A percentile compares a stretch with the other conserved stretches of the same genome.
These are phyloP conservation scores for Gobionotothen gibberifrons DNA, from an alignment of 2,797 vertebrate genomes.

Conservation along the genomic window DNA sequence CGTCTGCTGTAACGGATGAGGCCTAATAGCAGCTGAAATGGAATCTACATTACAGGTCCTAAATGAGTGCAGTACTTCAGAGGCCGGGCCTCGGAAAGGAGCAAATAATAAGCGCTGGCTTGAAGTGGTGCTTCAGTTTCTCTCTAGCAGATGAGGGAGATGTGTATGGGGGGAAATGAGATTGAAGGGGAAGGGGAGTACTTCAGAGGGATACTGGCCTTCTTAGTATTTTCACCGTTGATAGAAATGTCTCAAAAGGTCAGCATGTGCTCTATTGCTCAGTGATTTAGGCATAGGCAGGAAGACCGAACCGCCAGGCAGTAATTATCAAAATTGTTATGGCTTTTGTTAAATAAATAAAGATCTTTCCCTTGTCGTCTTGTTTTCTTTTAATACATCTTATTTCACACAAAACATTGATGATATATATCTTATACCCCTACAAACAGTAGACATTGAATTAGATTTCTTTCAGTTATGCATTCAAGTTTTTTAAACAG, in stretches of 20 bases:
- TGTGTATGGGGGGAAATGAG: slow-evolving; percentile 60
- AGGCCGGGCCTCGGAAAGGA: slow-evolving; percentile 71
- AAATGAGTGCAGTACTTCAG: slow-evolving; percentile 86
- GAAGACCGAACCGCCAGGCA: slow-evolving; percentile 27
- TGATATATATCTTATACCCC: slow-evolving; percentile 18
- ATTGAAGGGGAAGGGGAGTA: slow-evolving; percentile 58
- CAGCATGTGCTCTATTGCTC: slow-evolving; percentile 52
- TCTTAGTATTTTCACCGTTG: slow-evolving; percentile 69
- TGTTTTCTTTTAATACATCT: slow-evolving; percentile 50
- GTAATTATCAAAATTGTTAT: slow-evolving; percentile 54
- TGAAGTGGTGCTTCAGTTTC: slow-evolving; percentile 79
- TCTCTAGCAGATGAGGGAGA: slow-evolving; percentile 74
- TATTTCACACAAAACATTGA: slow-evolving; percentile 30
- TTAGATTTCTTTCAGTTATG: slow-evolving; percentile 44
- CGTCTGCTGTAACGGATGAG: slow-evolving; percentile 77
- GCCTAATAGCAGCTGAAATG: slow-evolving; percentile 88
- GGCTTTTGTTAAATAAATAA: slow-evolving; percentile 48
- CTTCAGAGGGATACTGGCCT: slow-evolving; percentile 60
- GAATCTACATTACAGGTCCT: slow-evolving; percentile 88
- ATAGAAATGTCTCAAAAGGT: slow-evolving; percentile 71
- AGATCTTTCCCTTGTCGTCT: slow-evolving; percentile 33
- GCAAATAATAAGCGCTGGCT: slow-evolving; percentile 73
- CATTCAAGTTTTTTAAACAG: slow-evolving; percentile 43
- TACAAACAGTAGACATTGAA: slow-evolving; percentile 50
- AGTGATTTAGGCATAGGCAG: slow-evolving; percentile 34